Percentiles rank a stretch among this genome's conserved stretches.
Conservation (phyloP, 2,888 invertebrate species). For the Nomada ruficornis region DNA sequence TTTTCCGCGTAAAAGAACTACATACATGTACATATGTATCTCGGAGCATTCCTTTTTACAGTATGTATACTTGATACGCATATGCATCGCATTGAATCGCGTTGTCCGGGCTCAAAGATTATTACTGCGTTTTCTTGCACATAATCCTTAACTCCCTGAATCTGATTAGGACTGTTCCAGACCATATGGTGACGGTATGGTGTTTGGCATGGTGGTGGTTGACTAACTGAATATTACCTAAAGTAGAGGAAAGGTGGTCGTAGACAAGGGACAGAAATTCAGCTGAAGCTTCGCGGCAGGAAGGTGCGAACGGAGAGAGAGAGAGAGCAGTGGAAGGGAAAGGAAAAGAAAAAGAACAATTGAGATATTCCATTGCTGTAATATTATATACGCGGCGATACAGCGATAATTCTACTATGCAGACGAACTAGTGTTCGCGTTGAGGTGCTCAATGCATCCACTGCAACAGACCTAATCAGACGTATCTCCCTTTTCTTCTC, state of each 20-base stretch:
- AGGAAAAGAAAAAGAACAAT: not conserved
- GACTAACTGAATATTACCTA: not conserved
- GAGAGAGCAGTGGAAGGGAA: not conserved
- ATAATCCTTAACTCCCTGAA: slow-evolving; percentile 78
- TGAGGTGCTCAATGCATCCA: slow-evolving; percentile 63
- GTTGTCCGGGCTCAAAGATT: slow-evolving; percentile 27
- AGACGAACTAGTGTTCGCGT: not conserved
- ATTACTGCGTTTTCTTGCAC: slow-evolving; percentile 80
- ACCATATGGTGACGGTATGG: slow-evolving; percentile 74
- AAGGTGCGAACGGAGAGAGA: not conserved
- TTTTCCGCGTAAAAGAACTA: not conserved
- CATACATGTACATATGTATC: not conserved
- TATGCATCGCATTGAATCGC: not conserved
- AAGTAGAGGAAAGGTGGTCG: not conserved
- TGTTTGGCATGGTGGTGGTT: slow-evolving; percentile 15
- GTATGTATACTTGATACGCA: not conserved
- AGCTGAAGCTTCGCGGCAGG: not conserved
- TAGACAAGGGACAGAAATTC: not conserved
- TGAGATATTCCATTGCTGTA: no score
- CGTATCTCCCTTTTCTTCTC: slow-evolving; percentile 71
- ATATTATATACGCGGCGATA: no score
- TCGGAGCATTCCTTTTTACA: not conserved
- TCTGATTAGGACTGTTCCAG: slow-evolving; percentile 85
- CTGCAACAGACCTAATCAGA: slow-evolving; percentile 83
- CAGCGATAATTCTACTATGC: no score